phyloP scores from a whole-genome alignment of 2,113 vertebrate species.

The Progne subis region DNA sequence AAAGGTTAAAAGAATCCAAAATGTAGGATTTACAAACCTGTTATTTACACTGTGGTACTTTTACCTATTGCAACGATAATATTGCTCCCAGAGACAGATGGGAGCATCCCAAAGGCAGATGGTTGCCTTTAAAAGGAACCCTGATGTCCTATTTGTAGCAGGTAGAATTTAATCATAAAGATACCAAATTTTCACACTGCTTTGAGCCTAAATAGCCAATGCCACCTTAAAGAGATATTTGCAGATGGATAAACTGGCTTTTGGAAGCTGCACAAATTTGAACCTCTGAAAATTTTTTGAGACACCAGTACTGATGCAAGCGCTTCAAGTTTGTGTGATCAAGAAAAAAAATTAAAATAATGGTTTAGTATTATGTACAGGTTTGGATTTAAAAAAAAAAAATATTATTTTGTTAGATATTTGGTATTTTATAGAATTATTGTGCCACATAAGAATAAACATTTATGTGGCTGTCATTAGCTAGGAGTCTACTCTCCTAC shows the following conservation, averaged over 20 bases:
- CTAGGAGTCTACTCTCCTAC: background rate
- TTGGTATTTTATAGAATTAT: background rate
- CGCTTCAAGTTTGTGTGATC: background rate
- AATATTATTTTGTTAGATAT: background rate
- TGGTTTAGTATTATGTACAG: background rate
- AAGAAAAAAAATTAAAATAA: background rate
- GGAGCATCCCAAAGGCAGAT: background rate
- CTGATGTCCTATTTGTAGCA: background rate
- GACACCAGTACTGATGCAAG: background rate
- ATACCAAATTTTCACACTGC: background rate
- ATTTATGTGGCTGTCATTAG: background rate
- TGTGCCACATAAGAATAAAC: background rate
- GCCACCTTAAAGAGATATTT: background rate
- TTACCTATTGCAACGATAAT: background rate
- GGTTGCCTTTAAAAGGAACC: background rate
- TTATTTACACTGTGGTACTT: background rate
- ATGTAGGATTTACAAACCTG: background rate
- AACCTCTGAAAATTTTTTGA: background rate
- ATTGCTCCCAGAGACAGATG: background rate
- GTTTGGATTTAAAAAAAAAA: rapidly evolving
- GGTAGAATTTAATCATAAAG: background rate
- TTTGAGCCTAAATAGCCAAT: background rate
- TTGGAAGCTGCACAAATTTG: background rate
- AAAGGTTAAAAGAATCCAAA: background rate
- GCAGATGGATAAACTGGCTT: background rate